These are phyloP conservation scores for Myotis lucifugus DNA, from an alignment of 2,113 vertebrate genomes.

Conservation along the genomic window DNA sequence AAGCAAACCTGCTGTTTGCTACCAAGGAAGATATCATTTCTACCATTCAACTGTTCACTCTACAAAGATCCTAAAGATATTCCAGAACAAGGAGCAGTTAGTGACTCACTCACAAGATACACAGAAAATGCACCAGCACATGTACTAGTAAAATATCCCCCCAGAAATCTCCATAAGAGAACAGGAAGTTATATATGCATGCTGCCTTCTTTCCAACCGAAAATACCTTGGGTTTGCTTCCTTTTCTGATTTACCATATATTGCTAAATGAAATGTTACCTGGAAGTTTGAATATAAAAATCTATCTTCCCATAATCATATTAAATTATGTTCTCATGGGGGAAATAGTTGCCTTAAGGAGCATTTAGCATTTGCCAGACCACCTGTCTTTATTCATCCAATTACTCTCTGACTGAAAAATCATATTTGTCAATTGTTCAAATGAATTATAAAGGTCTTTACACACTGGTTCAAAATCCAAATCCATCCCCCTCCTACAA, in stretches of 20 bases:
- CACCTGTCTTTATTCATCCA: not conserved
- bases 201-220: not conserved
- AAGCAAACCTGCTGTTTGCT: not conserved
- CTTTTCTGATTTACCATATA: constrained; percentile 1
- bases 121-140: not conserved
- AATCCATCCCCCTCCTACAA: not conserved
- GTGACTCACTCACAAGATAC: not conserved
- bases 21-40: not conserved
- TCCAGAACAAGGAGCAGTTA: not conserved
- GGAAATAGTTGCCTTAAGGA: not conserved
- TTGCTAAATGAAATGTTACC: constrained; percentile 7
- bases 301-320: not conserved
- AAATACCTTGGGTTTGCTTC: not conserved
- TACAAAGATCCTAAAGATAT: constrained; percentile 8
- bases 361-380: not conserved
- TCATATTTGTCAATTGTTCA: not conserved
- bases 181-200: not conserved
- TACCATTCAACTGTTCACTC: not conserved
- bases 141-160: not conserved
- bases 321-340: not conserved
- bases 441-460: not conserved
- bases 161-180: not conserved
- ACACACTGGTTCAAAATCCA: not conserved
- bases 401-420: not conserved
- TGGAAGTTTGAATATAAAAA: not conserved